Percentiles rank a stretch among this genome's conserved stretches.
Conservation (phyloP, 2,797 vertebrate genomes). For the Acropternis orthonyx region DNA sequence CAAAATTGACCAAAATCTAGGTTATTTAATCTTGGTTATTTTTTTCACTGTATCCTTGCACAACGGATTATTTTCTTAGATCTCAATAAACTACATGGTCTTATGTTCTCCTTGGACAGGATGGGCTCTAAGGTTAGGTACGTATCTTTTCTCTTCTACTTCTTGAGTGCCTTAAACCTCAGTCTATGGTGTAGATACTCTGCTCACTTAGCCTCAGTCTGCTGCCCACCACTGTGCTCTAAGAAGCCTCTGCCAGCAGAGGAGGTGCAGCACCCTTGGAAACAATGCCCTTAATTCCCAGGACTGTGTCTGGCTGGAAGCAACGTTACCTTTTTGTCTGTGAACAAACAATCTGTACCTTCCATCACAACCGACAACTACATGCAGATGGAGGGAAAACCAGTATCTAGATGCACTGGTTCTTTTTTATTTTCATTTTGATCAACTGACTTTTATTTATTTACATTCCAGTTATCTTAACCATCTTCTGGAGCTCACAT, state of each 20-base stretch:
- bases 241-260: not conserved
- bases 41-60: not conserved
- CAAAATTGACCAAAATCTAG: not conserved
- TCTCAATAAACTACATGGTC: rapidly evolving
- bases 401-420: rapidly evolving
- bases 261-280: not conserved
- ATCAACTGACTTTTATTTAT: not conserved
- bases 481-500: not conserved
- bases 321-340: not conserved
- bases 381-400: rapidly evolving
- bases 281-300: rapidly evolving
- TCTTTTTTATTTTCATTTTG: not conserved
- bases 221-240: not conserved
- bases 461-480: not conserved
- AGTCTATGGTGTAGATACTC: not conserved
- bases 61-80: not conserved
- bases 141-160: not conserved
- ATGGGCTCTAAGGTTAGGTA: not conserved
- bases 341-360: not conserved
- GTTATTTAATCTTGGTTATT: not conserved
- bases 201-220: not conserved
- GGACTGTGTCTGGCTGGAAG: not conserved
- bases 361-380: not conserved
- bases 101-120: not conserved
- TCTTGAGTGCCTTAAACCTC: not conserved